Evolutionary conservation across 2,113 vertebrate species (phyloP).

Genomic region (Toxotes chatareus): DNA sequence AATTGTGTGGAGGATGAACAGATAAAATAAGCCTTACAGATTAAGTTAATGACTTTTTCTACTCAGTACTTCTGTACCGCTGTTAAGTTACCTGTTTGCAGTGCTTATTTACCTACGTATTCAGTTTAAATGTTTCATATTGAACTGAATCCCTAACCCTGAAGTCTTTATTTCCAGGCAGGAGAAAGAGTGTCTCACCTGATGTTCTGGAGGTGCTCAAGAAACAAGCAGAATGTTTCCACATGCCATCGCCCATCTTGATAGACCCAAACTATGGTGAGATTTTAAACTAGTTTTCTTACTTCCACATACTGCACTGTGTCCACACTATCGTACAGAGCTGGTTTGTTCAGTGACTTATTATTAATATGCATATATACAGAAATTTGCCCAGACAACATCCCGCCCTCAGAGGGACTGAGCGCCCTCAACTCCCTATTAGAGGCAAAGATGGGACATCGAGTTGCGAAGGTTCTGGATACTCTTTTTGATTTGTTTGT

Average conservation of each 20-base stretch:
- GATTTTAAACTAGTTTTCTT: neutral
- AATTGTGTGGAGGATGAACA: too few relatives aligned
- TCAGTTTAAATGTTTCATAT: neutral
- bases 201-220: constrained; percentile 43
- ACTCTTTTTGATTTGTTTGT: constrained; percentile 64
- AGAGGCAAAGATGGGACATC: constrained; percentile 46
- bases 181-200: constrained; percentile 41
- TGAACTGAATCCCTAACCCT: neutral
- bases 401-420: constrained; percentile 36
- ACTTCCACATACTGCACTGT: neutral
- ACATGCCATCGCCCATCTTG: constrained; percentile 54
- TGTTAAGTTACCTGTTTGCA: neutral
- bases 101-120: neutral
- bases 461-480: constrained; percentile 59
- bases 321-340: neutral
- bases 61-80: too few relatives aligned
- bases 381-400: constrained; percentile 68
- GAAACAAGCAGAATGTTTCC: constrained; percentile 67
- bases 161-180: constrained; percentile 54
- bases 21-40: too few relatives aligned
- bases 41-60: too few relatives aligned
- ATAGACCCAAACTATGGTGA: constrained; percentile 54
- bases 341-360: neutral
- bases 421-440: constrained; percentile 44
- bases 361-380: constrained; percentile 12